phyloP scores from a whole-genome alignment of 2,797 vertebrate genomes.

The Dendrocincla tyrannina region DNA sequence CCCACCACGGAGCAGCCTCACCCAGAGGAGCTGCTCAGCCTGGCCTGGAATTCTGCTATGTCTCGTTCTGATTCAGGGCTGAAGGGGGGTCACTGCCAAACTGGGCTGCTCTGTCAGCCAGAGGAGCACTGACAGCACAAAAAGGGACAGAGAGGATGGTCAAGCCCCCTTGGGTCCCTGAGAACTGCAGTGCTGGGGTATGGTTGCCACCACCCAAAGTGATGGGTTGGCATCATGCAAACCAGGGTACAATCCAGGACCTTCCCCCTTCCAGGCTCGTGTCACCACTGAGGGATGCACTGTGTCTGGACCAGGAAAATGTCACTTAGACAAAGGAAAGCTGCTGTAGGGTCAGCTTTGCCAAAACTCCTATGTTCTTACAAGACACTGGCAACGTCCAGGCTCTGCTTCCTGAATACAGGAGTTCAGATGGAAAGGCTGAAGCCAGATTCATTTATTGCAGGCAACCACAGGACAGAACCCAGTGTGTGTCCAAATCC shows the following conservation, averaged over 20 bases:
- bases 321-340: background rate
- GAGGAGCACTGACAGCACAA: background rate
- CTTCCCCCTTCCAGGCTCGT: background rate
- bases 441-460: background rate
- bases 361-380: fast-evolving
- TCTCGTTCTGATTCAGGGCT: background rate
- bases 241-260: background rate
- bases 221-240: fast-evolving
- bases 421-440: background rate
- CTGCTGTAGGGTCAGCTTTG: background rate
- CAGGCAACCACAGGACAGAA: background rate
- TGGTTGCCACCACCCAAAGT: fast-evolving
- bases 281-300: background rate
- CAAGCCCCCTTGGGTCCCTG: fast-evolving
- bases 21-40: background rate
- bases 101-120: background rate
- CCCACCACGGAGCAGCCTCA: fast-evolving
- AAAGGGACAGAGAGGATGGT: background rate
- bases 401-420: background rate
- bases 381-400: background rate
- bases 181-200: background rate
- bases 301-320: background rate
- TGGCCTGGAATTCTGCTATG: background rate
- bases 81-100: background rate
- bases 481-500: background rate